Base-by-base conservation (phyloP, 2,797 vertebrate species). In the Anabacerthia variegaticeps region DNA sequence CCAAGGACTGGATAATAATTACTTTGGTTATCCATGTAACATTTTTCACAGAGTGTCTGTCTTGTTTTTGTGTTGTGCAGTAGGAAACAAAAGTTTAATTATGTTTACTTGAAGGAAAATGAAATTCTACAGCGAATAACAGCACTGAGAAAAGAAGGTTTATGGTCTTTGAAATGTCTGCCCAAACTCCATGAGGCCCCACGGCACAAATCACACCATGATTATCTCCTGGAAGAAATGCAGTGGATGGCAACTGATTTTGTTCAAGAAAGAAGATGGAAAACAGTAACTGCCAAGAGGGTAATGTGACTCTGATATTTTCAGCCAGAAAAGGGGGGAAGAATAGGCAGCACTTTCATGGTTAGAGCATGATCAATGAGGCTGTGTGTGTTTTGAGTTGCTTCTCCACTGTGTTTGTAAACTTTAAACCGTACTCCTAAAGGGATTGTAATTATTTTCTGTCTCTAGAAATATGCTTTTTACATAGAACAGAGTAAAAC, bases 181-280 rank as follows among this genome's bases (percentile, higher is more conserved):
- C 99, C 99, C 8, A 99, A 98, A 66, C 98, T 99, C 32, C 98
- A 98, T 94, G 99, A 99, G 94, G 96, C 98, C 11, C 98, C 98
- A 3, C 96, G 98, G 67, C 98, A 98, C 72, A 99, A 99, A 87
- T 99, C 99, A 12, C 98, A 99, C 28, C 99, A 98, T 98, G 99
- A 99, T 96, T 99, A 98, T 85, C 98, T 99, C 51, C 94, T 99
- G 88, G 98, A 99, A 94, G 99, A 99, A 96, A 99, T 99, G 98
- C 99, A 99, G 96, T 99, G 99, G 98, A 99, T 99, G 99, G 98
- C 99, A 49, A 98, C 98, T 3, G 99, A 99, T 92, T 99, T 99
- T 78, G 98, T 98, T 69, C 98, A 99, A 93, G 98, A 99, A 97
- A 98, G 99, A 88, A 98, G 98, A 74, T 99, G 99, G 98, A 99